Conservation (phyloP, 1,140 invertebrate species). For the Camponotus pennsylvanicus region DNA sequence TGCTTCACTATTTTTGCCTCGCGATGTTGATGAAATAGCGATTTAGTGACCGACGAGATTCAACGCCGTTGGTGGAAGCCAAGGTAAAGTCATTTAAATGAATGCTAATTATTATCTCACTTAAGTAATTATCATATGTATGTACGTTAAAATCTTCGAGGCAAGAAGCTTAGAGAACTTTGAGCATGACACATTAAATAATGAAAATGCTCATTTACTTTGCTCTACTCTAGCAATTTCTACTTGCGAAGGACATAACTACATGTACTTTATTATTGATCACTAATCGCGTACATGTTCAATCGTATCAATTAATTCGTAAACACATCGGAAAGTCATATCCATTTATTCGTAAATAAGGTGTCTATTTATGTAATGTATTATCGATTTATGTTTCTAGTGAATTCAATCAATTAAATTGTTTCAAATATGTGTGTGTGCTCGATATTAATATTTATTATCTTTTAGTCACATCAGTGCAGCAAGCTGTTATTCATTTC, state of each 20-base stretch:
- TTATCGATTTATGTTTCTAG: neutral
- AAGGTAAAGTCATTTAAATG: neutral
- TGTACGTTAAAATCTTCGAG: constrained; percentile 15
- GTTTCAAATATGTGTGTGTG: neutral
- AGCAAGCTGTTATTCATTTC: neutral
- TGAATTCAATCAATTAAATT: neutral
- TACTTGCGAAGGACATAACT: neutral
- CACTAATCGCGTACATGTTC: no score
- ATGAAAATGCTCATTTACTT: constrained; percentile 17
- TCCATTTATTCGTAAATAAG: neutral
- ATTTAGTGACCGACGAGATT: neutral
- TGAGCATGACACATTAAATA: neutral
- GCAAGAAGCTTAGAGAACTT: neutral
- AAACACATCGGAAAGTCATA: neutral
- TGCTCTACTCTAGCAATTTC: neutral
- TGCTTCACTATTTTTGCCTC: constrained; percentile 59
- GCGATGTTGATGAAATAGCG: constrained; percentile 32
- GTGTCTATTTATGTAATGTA: neutral
- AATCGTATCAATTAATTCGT: neutral
- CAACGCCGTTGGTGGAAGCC: neutral
- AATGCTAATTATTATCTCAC: constrained; percentile 25
- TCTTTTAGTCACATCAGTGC: neutral
- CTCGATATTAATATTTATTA: neutral
- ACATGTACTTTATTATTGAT: neutral
- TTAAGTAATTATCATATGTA: neutral